These are phyloP conservation scores for Cynopterus sphinx DNA, from an alignment of 2,797 vertebrate species.

Conservation along the genomic window DNA sequence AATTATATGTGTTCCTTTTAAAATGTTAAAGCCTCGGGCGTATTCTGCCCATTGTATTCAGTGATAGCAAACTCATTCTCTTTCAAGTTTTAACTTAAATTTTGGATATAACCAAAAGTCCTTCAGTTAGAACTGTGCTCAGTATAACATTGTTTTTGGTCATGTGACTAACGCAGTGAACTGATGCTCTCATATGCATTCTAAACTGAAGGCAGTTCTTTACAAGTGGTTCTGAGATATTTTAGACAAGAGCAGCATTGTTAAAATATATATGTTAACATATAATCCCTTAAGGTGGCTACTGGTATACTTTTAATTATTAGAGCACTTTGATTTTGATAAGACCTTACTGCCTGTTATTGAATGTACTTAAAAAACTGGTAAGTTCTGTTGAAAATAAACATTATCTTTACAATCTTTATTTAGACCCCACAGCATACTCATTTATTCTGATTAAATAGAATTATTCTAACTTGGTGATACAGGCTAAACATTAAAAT, in stretches of 20 bases:
- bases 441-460: not conserved
- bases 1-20: not conserved
- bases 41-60: not conserved
- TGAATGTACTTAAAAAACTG: not conserved
- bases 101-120: not conserved
- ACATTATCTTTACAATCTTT: slow-evolving; percentile 22
- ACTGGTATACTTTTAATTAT: not conserved
- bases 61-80: not conserved
- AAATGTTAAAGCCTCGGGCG: not conserved
- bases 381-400: not conserved
- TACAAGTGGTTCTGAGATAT: not conserved
- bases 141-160: not conserved
- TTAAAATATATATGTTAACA: slow-evolving; percentile 3
- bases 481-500: slow-evolving; percentile 15
- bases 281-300: not conserved
- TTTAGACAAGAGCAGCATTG: not conserved
- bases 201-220: not conserved
- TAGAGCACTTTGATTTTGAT: slow-evolving; percentile 1
- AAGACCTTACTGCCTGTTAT: not conserved
- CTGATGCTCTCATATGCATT: not conserved
- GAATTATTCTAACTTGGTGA: not conserved
- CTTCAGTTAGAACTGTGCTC: not conserved
- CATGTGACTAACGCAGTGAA: not conserved
- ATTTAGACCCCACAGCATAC: not conserved
- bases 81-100: slow-evolving; percentile 12